Base-by-base conservation (phyloP, 2,113 vertebrate species). In the Aspiorhynchus laticeps region DNA sequence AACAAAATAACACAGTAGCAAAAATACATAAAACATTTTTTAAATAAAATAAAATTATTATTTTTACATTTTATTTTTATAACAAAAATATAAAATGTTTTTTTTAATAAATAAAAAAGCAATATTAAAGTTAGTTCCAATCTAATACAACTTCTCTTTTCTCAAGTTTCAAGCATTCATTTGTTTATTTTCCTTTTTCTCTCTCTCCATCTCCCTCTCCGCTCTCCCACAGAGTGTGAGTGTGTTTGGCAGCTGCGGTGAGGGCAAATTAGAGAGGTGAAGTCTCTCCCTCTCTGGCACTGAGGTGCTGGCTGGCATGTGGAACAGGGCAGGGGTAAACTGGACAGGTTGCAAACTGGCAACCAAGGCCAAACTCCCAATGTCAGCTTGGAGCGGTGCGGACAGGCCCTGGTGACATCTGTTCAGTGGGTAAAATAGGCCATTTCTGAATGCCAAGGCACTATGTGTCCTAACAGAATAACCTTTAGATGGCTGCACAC, bases 341-440 rank as follows among this genome's bases (percentile, higher is more conserved):
- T 91, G 90, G 90, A 91, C 87, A 88, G 88, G 88, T 90, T 89
- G 91, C 90, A 84, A 74, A 85, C 85, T 87, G 87, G 86, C 63
- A 67, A 51, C 17, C 88, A 76, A 74, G 90, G 92, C 90, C 92
- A 91, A 89, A 85, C 77, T 83, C 87, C 91, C 89, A 91, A 90
- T 88, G 92, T 92, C 90, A 92, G 91, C 53, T 85, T 91, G 91
- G 91, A 88, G 86, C 87, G 46, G 87, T 41, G 79, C 85, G 83
- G 79, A 76, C 31, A 75, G 85, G 83, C 85, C 90, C 89, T 79
- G 80, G 90, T 92, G 91, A 91, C 92, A 93, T 94, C 93, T 95
- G 94, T 91, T 92, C 90, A 80, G 82, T 83, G 87, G 89, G 77
- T 83, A 87, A 59, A 33, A 21, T 80, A 83, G 89, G 84, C 84